Evolutionary conservation across 2,888 invertebrate species (phyloP).

Genomic region (Teleiodes luculella): DNA sequence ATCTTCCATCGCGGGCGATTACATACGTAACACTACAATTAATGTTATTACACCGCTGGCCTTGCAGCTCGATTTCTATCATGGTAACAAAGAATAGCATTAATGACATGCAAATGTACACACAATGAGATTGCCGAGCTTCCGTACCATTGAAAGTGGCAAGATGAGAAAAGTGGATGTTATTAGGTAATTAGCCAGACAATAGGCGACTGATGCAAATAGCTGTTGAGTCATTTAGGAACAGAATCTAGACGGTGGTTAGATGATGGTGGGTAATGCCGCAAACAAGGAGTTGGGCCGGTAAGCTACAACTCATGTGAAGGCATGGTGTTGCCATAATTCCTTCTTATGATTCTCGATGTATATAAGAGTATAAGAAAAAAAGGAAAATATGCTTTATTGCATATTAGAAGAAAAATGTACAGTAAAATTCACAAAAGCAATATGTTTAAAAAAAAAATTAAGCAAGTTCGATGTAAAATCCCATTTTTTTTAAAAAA

Average conservation of each 20-base stretch:
- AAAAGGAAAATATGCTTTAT: no score
- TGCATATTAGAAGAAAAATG: no score
- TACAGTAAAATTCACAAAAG: no score
- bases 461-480: no score
- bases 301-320: neutral
- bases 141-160: conserved; percentile 67
- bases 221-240: conserved; percentile 9
- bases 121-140: conserved; percentile 47
- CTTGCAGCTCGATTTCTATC: conserved; percentile 68
- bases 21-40: conserved; percentile 50
- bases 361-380: no score
- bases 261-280: neutral
- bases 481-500: no score
- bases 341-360: no score
- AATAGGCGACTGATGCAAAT: conserved; percentile 34
- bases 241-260: conserved; percentile 3
- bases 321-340: neutral
- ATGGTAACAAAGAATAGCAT: conserved; percentile 51
- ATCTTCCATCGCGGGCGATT: conserved; percentile 36
- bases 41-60: conserved; percentile 52
- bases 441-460: no score
- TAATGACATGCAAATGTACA: conserved; percentile 67
- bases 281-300: neutral
- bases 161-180: conserved; percentile 52
- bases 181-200: conserved; percentile 53